These are phyloP conservation scores for Capreolus pygargus DNA, from an alignment of 2,113 vertebrate species.

Conservation along the genomic window DNA sequence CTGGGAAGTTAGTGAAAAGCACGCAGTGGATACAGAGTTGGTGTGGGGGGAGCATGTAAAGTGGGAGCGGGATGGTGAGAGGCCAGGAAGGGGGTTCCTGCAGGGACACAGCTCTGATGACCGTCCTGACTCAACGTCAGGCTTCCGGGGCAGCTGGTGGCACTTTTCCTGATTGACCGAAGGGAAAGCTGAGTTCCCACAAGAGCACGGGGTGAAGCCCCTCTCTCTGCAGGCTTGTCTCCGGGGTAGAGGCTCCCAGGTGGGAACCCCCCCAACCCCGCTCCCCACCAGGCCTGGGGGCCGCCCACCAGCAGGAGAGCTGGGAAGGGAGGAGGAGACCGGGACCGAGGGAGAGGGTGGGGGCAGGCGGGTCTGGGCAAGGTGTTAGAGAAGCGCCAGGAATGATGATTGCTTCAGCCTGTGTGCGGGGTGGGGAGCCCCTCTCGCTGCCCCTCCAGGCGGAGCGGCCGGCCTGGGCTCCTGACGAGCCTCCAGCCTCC, in stretches of 20 bases:
- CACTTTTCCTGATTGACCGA: accelerated
- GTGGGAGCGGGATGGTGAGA: accelerated
- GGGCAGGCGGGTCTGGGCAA: background rate
- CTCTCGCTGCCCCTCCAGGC: accelerated
- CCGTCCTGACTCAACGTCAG: accelerated
- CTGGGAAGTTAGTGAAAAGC: background rate
- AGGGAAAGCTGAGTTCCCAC: background rate
- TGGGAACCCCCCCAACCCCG: accelerated
- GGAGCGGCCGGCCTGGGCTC: background rate
- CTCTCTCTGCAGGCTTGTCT: background rate
- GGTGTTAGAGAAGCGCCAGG: background rate
- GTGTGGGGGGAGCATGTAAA: accelerated
- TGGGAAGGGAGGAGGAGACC: accelerated
- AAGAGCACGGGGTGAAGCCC: background rate
- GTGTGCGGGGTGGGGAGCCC: background rate
- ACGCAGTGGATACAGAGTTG: accelerated
- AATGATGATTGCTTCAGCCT: constrained; percentile 41
- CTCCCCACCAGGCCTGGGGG: too few relatives aligned
- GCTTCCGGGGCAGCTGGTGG: accelerated
- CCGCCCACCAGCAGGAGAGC: background rate
- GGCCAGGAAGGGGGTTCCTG: accelerated
- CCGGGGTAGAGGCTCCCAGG: background rate
- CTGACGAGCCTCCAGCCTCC: background rate
- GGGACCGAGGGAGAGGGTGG: background rate
- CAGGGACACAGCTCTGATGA: accelerated